Evolutionary conservation across 2,888 invertebrate genomes (phyloP).

Genomic region (Philopedon plagiatum): DNA sequence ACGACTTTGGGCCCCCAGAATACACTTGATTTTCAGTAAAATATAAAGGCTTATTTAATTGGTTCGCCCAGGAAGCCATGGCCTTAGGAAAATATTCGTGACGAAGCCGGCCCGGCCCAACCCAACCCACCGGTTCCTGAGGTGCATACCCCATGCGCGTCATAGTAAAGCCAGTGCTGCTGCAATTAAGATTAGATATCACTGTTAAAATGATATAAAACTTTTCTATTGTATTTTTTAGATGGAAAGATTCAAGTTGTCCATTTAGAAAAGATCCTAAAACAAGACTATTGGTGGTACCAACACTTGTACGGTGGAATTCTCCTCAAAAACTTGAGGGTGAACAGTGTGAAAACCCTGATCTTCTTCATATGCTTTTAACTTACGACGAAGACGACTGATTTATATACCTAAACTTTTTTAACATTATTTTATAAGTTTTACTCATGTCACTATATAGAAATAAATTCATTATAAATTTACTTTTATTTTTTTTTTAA

Average conservation of each 20-base stretch:
- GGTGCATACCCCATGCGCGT: no score
- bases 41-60: no score
- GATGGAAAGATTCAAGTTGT: constrained; percentile 88
- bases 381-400: constrained; percentile 75
- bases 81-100: no score
- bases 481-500: no score
- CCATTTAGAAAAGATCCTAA: constrained; percentile 84
- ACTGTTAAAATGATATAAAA: no score
- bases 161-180: no score
- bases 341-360: constrained; percentile 80
- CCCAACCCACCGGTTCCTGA: no score
- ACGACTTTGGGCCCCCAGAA: no score
- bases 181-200: no score
- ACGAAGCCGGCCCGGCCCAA: no score
- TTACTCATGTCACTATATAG: background rate
- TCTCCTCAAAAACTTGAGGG: constrained; percentile 85
- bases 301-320: constrained; percentile 86
- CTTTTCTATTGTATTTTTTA: constrained; percentile 70
- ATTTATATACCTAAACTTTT: constrained; percentile 57
- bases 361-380: constrained; percentile 85
- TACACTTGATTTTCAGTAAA: no score
- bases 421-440: background rate
- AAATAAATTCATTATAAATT: background rate
- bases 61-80: no score
- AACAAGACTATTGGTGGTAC: constrained; percentile 82